Evolutionary conservation across 2,113 vertebrate species (phyloP), one percentile per base, ranked within the genome.

Genomic region (Cavia aperea): DNA sequence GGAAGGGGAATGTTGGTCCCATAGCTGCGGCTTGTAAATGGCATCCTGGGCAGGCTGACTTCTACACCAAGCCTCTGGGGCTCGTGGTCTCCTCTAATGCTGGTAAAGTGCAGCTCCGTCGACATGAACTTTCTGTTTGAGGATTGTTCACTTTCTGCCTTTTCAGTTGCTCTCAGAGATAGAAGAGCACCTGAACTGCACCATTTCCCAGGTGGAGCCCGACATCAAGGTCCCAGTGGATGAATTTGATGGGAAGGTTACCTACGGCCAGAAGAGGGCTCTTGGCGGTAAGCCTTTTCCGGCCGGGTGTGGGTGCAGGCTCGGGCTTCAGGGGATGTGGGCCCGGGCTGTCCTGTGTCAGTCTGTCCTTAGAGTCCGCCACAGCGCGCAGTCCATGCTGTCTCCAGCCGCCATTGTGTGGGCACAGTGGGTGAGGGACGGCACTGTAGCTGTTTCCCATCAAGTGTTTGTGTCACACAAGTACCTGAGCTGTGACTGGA

Each of bases 211-310:
- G 95, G 98, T 99, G 94, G 99, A 99, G 96, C 97, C 98, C 2
- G 99, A 99, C 96, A 98, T 99, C 93, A 99, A 99, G 97, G 98
- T 99, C 3, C 99, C 99, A 0, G 77, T 99, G 90, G 99, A 99
- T 95, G 99, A 99, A 63, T 99, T 99, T 97, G 99, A 99, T 94
- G 99, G 99, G 54, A 99, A 99, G 90, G 99, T 99, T 90, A 98
- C 98, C 4, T 99, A 99, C 4, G 99, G 99, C n/a, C 98, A 99
- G 89, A 99, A 98, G 91, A 98, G 98, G 91, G 97, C 98, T 21
- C 2, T 96, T 81, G 99, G 98, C 70, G 99, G 99, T 99, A 97
- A 96, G 98, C 81, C 10, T 6, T 7, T 77, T 7, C 15, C 15
- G 6, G 39, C 29, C 26, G 51, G 63, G 63, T 43, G 19, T 85